These are phyloP conservation scores for Aphaenogaster floridana DNA, from an alignment of 1,140 invertebrate species.

Conservation along the genomic window DNA sequence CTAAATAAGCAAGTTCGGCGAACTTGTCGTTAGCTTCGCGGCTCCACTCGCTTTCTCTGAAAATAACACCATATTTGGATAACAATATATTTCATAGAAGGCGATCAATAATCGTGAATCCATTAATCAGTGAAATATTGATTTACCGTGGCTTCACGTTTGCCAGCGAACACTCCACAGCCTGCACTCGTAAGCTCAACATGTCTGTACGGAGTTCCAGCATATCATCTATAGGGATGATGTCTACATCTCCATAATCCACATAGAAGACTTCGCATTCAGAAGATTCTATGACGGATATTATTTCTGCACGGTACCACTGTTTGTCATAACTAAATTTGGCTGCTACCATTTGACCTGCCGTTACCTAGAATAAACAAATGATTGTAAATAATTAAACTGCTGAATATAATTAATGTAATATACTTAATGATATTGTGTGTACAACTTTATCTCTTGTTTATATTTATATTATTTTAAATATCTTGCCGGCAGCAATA, in stretches of 20 bases:
- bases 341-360: slow-evolving; percentile 93
- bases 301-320: slow-evolving; percentile 90
- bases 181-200: slow-evolving; percentile 91
- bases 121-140: not conserved
- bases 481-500: not conserved
- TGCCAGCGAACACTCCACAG: slow-evolving; percentile 93
- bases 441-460: not conserved
- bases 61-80: slow-evolving; percentile 43
- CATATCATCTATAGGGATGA: slow-evolving; percentile 88
- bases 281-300: slow-evolving; percentile 75
- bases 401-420: not conserved
- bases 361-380: slow-evolving; percentile 85
- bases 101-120: not conserved
- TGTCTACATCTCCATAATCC: slow-evolving; percentile 93
- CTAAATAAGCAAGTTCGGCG: slow-evolving; percentile 89
- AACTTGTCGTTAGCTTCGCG: slow-evolving; percentile 90
- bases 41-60: slow-evolving; percentile 87
- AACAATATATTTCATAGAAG: slow-evolving; percentile 1
- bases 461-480: not conserved
- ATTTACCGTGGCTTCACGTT: slow-evolving; percentile 89
- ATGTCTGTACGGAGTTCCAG: slow-evolving; percentile 92
- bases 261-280: slow-evolving; percentile 91
- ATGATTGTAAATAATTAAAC: slow-evolving; percentile 16
- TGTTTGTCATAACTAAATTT: slow-evolving; percentile 91
- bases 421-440: slow-evolving; percentile 31